phyloP scores from a whole-genome alignment of 2,888 invertebrate genomes.

The Flabesymbios commensalis region DNA sequence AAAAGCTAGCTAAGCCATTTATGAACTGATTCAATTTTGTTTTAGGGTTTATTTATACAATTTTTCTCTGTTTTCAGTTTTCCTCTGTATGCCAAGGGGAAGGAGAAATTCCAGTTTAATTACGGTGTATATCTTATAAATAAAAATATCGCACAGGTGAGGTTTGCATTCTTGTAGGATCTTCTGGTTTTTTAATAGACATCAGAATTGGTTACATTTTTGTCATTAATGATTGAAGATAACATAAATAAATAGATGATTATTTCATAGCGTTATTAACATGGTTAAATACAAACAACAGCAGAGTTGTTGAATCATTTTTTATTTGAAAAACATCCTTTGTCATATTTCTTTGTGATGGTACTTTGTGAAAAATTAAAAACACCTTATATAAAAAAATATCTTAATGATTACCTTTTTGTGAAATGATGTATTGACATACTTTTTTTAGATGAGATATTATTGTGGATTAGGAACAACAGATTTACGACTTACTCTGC shows the following conservation, averaged over 20 bases:
- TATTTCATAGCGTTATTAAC: too few species aligned
- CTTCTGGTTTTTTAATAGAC: too few species aligned
- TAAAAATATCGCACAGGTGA: constrained; percentile 86
- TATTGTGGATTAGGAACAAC: constrained; percentile 74
- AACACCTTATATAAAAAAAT: not conserved
- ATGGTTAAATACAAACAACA: too few species aligned
- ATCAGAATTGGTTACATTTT: too few species aligned
- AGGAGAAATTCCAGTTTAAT: constrained; percentile 78
- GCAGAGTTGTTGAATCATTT: too few species aligned
- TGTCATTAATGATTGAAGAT: too few species aligned
- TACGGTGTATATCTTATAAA: constrained; percentile 91
- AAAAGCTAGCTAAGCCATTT: too few species aligned
- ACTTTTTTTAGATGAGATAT: constrained; percentile 68
- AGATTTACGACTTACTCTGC: constrained; percentile 77
- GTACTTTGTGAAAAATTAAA: not conserved
- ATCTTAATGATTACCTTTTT: not conserved
- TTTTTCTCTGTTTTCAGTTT: too few species aligned
- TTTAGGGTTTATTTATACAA: too few species aligned
- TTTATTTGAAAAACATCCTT: too few species aligned
- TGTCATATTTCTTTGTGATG: not conserved
- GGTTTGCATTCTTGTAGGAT: not conserved
- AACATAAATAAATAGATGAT: too few species aligned
- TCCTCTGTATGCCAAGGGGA: constrained; percentile 79
- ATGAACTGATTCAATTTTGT: too few species aligned
- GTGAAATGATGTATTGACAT: not conserved